Evolutionary conservation across 2,113 vertebrate species (phyloP).

Genomic region (Axis porcinus): DNA sequence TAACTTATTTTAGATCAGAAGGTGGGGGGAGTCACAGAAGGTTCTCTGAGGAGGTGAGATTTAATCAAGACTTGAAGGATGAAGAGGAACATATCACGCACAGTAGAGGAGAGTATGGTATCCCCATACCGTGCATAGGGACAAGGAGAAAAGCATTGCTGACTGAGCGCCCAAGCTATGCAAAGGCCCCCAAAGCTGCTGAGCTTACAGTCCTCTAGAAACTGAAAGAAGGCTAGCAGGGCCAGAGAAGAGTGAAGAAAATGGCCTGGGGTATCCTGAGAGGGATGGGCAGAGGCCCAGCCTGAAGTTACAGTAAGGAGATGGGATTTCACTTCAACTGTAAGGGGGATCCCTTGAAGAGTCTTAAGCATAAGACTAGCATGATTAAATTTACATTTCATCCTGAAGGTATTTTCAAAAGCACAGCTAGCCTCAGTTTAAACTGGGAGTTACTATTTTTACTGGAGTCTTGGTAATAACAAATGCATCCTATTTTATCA

Average conservation of each 20-base stretch:
- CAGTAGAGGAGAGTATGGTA: not conserved
- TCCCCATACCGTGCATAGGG: not conserved
- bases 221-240: not conserved
- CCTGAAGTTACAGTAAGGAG: not conserved
- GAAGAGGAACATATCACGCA: not conserved
- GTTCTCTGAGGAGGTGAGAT: not conserved
- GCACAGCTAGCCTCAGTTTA: not conserved
- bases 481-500: not conserved
- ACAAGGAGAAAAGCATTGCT: not conserved
- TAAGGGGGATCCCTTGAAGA: not conserved
- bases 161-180: not conserved
- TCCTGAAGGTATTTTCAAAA: not conserved
- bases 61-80: not conserved
- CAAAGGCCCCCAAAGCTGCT: not conserved
- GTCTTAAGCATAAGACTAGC: not conserved
- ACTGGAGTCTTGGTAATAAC: not conserved
- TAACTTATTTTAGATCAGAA: not conserved
- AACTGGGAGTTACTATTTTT: not conserved
- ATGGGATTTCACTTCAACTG: not conserved
- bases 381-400: not conserved
- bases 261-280: not conserved
- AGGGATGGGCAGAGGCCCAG: not conserved
- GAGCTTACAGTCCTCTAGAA: not conserved
- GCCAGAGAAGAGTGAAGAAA: not conserved
- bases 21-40: not conserved